Percentiles rank a stretch among this genome's conserved stretches.
Evolutionary conservation across 2,113 vertebrate genomes (phyloP).

Genomic region (Columba janthina): DNA sequence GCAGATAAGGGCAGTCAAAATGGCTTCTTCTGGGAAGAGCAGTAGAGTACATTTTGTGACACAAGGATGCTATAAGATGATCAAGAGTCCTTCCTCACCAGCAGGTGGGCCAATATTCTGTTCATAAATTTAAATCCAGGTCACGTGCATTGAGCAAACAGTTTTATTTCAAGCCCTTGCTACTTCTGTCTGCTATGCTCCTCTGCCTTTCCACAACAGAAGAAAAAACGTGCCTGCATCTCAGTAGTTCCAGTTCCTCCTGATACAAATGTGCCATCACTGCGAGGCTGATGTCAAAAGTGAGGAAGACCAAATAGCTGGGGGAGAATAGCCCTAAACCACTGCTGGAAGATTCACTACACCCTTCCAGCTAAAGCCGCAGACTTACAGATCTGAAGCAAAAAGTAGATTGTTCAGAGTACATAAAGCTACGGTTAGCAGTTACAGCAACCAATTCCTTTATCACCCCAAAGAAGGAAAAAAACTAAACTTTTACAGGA

Average conservation of each 20-base stretch:
- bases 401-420: too few relatives aligned
- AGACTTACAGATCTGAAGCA: too few relatives aligned
- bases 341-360: not conserved
- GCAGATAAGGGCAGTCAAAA: not conserved
- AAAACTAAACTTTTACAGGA: too few relatives aligned
- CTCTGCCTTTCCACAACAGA: not conserved
- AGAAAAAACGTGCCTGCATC: not conserved
- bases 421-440: too few relatives aligned
- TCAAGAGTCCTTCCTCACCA: not conserved
- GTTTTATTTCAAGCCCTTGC: not conserved
- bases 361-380: too few relatives aligned
- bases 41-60: not conserved
- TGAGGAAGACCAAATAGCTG: not conserved
- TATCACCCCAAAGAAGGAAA: too few relatives aligned
- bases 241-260: not conserved
- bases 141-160: not conserved
- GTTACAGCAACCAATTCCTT: too few relatives aligned
- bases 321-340: not conserved
- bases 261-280: not conserved
- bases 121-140: not conserved
- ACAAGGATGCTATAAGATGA: not conserved
- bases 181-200: not conserved
- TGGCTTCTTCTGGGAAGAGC: not conserved
- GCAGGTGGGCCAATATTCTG: not conserved
- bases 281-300: not conserved